Evolutionary conservation across 2,113 vertebrate genomes (phyloP).

Genomic region (Cheilinus undulatus): DNA sequence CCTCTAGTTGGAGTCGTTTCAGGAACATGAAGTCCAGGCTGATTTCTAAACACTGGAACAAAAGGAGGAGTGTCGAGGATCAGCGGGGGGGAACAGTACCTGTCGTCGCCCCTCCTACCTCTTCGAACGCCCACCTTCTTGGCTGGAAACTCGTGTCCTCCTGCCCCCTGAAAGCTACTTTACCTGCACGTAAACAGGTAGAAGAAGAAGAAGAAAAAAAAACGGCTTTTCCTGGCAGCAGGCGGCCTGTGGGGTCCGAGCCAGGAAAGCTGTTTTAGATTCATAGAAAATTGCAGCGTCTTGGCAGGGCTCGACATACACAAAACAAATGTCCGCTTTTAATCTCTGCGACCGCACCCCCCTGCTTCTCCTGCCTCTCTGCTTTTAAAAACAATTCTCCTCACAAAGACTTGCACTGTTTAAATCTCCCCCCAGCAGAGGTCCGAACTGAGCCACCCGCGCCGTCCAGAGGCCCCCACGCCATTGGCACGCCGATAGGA

Average conservation of each 20-base stretch:
- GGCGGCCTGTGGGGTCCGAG: constrained; percentile 31
- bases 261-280: constrained; percentile 83
- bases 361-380: constrained; percentile 28
- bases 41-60: constrained; percentile 9
- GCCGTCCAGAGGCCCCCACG: no score
- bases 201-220: constrained; percentile 36
- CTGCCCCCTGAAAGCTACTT: constrained; percentile 56
- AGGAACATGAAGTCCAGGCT: constrained; percentile 38
- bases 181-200: constrained; percentile 82
- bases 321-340: constrained; percentile 79
- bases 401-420: constrained; percentile 68
- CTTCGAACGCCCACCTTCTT: background rate
- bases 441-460: constrained; percentile 3
- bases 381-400: constrained; percentile 59
- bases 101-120: constrained; percentile 23
- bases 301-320: constrained; percentile 70
- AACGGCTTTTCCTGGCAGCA: constrained; percentile 76
- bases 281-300: constrained; percentile 77
- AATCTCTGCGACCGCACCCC: constrained; percentile 65
- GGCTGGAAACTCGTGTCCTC: constrained; percentile 62
- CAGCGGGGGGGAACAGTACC: constrained; percentile 28
- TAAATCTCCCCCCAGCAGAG: background rate
- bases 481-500: no score
- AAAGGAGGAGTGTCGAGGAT: constrained; percentile 24
- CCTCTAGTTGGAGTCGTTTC: constrained; percentile 22